Percentiles rank a stretch among this genome's conserved stretches.
Evolutionary conservation across 1,140 invertebrate genomes (phyloP).

Genomic region (Lepidotrigona ventralis): DNA sequence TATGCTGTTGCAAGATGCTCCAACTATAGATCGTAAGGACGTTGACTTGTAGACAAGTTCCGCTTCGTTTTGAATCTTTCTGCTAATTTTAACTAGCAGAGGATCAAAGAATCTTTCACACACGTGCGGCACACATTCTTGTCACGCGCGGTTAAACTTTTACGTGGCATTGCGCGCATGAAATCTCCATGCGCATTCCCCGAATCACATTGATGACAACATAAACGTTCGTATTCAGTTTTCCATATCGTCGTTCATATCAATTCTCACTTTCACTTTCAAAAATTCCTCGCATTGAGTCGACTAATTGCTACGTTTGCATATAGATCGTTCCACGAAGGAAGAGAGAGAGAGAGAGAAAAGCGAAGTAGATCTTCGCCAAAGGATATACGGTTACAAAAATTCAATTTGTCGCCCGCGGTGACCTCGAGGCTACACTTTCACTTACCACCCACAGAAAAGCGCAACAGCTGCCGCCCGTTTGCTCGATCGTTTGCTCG

Average conservation of each 20-base stretch:
- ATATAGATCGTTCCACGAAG: not conserved
- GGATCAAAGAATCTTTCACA: not conserved
- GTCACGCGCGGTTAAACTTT: not conserved
- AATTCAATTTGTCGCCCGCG: conserved; percentile 54
- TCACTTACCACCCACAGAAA: conserved; percentile 63
- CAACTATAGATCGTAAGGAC: not conserved
- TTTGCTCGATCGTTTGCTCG: not conserved
- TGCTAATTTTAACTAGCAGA: not conserved
- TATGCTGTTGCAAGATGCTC: not conserved
- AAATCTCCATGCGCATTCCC: not conserved
- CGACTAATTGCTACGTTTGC: not conserved
- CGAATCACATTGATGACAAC: not conserved
- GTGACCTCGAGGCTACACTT: conserved; percentile 56
- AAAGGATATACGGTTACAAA: conserved; percentile 33
- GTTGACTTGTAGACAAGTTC: not conserved
- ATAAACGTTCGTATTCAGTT: not conserved
- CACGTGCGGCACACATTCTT: too few species aligned
- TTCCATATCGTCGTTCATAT: not conserved
- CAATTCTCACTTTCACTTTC: too few species aligned
- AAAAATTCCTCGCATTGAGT: too few species aligned
- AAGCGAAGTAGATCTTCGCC: not conserved
- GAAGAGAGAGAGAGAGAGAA: too few species aligned
- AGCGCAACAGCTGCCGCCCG: conserved; percentile 58
- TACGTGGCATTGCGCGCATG: not conserved
- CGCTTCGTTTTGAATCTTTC: too few species aligned